These are phyloP conservation scores for Podarcis raffonei DNA, from an alignment of 2,113 vertebrate genomes.

Conservation along the genomic window DNA sequence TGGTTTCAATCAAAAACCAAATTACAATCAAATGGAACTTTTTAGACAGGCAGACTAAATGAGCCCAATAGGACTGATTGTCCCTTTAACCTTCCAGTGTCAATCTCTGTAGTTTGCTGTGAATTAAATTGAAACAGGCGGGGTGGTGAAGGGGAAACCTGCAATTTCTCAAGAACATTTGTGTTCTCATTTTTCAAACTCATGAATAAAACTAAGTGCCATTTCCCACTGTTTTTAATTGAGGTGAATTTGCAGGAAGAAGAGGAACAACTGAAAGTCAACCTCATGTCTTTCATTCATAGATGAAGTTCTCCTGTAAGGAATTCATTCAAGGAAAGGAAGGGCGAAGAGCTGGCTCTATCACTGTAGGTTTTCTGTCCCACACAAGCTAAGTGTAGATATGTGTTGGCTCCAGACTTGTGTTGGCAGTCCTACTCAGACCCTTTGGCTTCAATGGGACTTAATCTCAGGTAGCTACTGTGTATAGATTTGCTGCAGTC, in stretches of 20 bases:
- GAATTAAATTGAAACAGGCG: conserved; percentile 45
- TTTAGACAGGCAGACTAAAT: conserved; percentile 24
- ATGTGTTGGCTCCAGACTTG: too few species aligned
- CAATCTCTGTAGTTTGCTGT: conserved; percentile 27
- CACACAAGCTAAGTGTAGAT: not conserved
- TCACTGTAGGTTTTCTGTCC: rapidly evolving
- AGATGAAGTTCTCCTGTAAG: not conserved
- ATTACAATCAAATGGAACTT: conserved; percentile 53
- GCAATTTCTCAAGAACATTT: not conserved
- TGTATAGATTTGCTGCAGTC: too few species aligned
- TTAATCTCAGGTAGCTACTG: too few species aligned
- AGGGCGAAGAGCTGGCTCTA: not conserved
- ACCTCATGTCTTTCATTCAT: not conserved
- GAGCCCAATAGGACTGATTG: conserved; percentile 37
- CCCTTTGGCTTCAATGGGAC: too few species aligned
- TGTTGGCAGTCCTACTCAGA: too few species aligned
- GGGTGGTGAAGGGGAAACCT: not conserved
- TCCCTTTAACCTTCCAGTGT: conserved; percentile 47
- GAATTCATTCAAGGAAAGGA: not conserved
- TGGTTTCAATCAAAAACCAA: conserved; percentile 40
- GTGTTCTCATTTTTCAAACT: conserved; percentile 30
- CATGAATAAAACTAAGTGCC: conserved; percentile 37
- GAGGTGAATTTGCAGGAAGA: conserved; percentile 22
- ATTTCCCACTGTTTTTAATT: conserved; percentile 31
- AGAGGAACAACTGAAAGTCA: conserved; percentile 1